These are phyloP conservation scores for Anthrax anthrax DNA, from an alignment of 2,888 invertebrate genomes.

Conservation along the genomic window DNA sequence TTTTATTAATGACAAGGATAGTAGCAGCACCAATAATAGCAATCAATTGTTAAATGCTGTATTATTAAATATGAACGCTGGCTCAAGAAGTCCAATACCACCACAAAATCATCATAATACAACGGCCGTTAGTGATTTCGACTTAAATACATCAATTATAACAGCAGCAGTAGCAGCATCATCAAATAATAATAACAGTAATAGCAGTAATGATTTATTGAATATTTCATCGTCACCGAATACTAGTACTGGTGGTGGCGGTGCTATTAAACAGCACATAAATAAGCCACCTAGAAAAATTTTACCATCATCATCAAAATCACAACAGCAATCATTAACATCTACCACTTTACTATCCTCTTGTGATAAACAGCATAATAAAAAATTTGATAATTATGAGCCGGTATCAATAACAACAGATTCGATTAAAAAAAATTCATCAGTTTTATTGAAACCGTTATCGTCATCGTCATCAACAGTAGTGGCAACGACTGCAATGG, in stretches of 20 bases:
- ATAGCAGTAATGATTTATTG: conserved; percentile 17
- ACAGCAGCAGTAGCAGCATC: conserved; percentile 26
- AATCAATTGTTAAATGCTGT: conserved; percentile 57
- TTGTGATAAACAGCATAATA: conserved; percentile 23
- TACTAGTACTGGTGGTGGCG: conserved; percentile 4
- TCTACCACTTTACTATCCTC: too few species aligned
- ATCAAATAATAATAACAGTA: conserved; percentile 29
- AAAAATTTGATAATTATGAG: conserved; percentile 31
- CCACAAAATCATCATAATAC: too few species aligned
- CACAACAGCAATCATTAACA: conserved; percentile 9
- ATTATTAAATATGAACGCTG: conserved; percentile 69
- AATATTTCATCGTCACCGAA: conserved; percentile 10
- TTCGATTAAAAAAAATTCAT: conserved; percentile 24
- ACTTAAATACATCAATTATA: conserved; percentile 18
- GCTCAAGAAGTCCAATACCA: conserved; percentile 68
- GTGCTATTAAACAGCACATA: conserved; percentile 25
- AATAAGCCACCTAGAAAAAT: conserved; percentile 32
- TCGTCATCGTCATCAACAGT: conserved; percentile 23
- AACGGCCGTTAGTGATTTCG: conserved; percentile 29
- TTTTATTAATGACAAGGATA: too few species aligned
- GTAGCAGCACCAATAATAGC: too few species aligned
- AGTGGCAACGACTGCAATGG: neutral
- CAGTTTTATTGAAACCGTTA: conserved; percentile 25
- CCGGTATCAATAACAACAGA: conserved; percentile 31
- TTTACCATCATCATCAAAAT: conserved; percentile 10